Evolutionary conservation across 1,140 invertebrate species (phyloP).

Genomic region (Coptotermes formosanus): DNA sequence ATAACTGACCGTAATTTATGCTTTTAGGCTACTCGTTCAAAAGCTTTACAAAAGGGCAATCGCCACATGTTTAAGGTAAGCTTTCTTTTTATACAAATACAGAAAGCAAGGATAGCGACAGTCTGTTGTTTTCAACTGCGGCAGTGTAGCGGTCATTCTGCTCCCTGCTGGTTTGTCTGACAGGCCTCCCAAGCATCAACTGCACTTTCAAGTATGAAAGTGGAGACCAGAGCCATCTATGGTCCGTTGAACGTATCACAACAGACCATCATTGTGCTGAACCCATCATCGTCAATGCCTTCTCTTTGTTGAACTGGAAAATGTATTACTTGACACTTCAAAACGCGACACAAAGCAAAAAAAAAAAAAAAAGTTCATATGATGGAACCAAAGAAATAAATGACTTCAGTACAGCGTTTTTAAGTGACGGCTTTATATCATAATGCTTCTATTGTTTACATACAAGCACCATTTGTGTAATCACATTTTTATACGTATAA

Average conservation of each 20-base stretch:
- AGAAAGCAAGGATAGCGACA: too few relatives aligned
- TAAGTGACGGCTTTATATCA: neutral
- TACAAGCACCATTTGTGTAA: neutral
- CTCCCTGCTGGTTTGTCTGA: neutral
- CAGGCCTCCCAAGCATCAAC: neutral
- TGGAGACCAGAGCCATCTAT: slow-evolving; percentile 12
- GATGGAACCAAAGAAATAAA: neutral
- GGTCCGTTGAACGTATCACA: neutral
- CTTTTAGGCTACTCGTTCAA: too few relatives aligned
- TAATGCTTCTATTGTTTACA: neutral
- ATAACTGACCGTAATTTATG: too few relatives aligned
- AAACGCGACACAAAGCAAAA: neutral
- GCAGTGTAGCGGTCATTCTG: too few relatives aligned
- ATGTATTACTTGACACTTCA: neutral
- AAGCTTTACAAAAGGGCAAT: too few relatives aligned
- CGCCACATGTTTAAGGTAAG: too few relatives aligned
- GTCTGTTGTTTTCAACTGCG: too few relatives aligned
- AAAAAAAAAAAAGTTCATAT: neutral
- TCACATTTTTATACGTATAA: neutral
- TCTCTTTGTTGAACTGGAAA: neutral
- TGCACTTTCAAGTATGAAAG: neutral
- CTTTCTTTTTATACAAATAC: too few relatives aligned
- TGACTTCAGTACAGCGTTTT: neutral
- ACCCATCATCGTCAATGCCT: neutral
- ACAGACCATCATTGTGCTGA: neutral